Conservation (phyloP, 2,113 vertebrate genomes). For the Strix uralensis region DNA sequence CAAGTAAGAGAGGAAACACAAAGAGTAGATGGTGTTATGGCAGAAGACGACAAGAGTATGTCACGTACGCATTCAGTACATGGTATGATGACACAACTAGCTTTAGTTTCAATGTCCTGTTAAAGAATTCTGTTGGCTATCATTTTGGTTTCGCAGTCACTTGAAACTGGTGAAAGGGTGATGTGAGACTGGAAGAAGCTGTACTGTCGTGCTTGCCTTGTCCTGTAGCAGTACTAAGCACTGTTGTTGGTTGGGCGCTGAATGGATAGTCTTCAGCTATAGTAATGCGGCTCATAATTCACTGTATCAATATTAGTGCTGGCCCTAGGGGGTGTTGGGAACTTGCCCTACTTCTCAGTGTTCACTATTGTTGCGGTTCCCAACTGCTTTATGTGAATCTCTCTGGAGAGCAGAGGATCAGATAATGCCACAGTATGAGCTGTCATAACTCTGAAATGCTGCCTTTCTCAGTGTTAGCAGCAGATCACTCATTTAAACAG, state of each 20-base stretch:
- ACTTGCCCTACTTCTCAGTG: slow-evolving; percentile 7
- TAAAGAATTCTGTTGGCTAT: not conserved
- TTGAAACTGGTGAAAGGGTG: not conserved
- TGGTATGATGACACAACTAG: not conserved
- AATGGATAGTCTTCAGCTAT: not conserved
- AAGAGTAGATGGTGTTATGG: not conserved
- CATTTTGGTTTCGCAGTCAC: not conserved
- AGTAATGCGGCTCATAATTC: not conserved
- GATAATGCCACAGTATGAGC: slow-evolving; percentile 8
- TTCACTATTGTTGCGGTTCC: not conserved
- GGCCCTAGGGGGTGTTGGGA: not conserved
- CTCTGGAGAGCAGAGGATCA: not conserved
- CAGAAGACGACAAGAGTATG: not conserved
- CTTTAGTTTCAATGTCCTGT: not conserved
- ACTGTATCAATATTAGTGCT: not conserved
- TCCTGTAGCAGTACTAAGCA: fast-evolving
- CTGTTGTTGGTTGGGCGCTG: not conserved
- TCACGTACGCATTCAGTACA: not conserved
- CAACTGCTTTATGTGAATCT: not conserved
- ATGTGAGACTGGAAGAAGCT: not conserved
- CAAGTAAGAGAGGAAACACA: not conserved
- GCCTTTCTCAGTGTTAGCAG: not conserved
- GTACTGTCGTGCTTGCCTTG: not conserved
- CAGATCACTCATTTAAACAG: not conserved
- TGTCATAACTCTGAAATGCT: not conserved